Conservation (phyloP, 2,888 invertebrate genomes). For the Dyspetes luteomarginatus region DNA sequence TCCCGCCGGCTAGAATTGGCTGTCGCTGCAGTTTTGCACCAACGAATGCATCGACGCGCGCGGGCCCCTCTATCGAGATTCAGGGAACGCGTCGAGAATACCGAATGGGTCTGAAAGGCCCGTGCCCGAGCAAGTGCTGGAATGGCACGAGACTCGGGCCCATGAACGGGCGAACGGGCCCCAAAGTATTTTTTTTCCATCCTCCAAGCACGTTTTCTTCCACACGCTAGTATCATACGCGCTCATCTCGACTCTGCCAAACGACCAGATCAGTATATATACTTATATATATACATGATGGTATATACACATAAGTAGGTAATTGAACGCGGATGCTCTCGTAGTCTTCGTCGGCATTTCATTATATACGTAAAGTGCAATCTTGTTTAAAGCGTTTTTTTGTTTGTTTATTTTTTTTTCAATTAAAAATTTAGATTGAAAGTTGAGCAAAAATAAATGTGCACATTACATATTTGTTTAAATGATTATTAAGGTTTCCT, state of each 20-base stretch:
- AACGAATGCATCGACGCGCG: slow-evolving; percentile 17
- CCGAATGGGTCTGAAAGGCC: slow-evolving; percentile 48
- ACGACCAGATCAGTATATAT: background rate
- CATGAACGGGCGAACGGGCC: background rate
- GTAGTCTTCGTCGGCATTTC: too few relatives aligned
- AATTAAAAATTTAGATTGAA: too few relatives aligned
- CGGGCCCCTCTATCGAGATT: slow-evolving; percentile 25
- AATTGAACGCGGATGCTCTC: slow-evolving; percentile 33
- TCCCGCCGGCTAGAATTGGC: slow-evolving; percentile 48
- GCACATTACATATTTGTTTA: too few relatives aligned
- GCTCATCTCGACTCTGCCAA: too few relatives aligned
- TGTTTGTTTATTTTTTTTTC: too few relatives aligned
- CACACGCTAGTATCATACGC: background rate
- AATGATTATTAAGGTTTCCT: too few relatives aligned
- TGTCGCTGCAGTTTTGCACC: slow-evolving; percentile 41
- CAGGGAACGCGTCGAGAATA: slow-evolving; percentile 47
- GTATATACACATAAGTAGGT: slow-evolving; percentile 25
- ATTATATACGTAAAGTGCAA: too few relatives aligned
- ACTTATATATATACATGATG: slow-evolving; percentile 1
- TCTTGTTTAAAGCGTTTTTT: too few relatives aligned
- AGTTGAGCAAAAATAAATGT: too few relatives aligned
- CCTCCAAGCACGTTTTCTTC: too few relatives aligned
- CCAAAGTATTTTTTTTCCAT: too few relatives aligned
- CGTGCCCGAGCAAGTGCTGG: slow-evolving; percentile 36
- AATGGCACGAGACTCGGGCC: slow-evolving; percentile 1